Evolutionary conservation across 1,140 invertebrate genomes (phyloP).

Genomic region (Macrotrachela quadricornifera): DNA sequence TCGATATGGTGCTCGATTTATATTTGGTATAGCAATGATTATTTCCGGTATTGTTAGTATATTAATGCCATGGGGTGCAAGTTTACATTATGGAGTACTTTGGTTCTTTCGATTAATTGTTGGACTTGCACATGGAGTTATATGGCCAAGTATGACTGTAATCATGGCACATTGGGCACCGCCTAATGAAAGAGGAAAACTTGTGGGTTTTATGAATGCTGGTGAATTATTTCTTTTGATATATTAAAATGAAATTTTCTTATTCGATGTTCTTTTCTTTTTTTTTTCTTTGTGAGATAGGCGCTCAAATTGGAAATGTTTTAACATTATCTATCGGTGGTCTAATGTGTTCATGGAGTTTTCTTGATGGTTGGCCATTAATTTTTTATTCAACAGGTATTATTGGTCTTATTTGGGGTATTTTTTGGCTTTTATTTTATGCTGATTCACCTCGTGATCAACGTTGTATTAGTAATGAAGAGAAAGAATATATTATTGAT

Average conservation of each 20-base stretch:
- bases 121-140: slow-evolving; percentile 11
- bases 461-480: slow-evolving; percentile 16
- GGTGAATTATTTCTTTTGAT: slow-evolving; percentile 9
- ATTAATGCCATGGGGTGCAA: not conserved
- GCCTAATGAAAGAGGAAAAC: slow-evolving; percentile 15
- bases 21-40: slow-evolving; percentile 12
- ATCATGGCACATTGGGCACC: slow-evolving; percentile 24
- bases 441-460: slow-evolving; percentile 19
- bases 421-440: slow-evolving; percentile 20
- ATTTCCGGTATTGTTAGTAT: slow-evolving; percentile 1
- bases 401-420: slow-evolving; percentile 20
- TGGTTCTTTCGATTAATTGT: slow-evolving; percentile 2
- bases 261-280: no score
- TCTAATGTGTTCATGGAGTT: slow-evolving; percentile 1
- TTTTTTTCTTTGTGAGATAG: slow-evolving; percentile 14
- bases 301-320: slow-evolving; percentile 5
- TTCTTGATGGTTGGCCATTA: slow-evolving; percentile 6
- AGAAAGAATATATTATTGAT: slow-evolving; percentile 23
- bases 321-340: slow-evolving; percentile 6
- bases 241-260: no score
- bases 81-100: slow-evolving; percentile 1
- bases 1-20: slow-evolving; percentile 24
- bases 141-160: slow-evolving; percentile 15
- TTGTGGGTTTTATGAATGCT: slow-evolving; percentile 18
- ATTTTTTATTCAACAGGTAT: slow-evolving; percentile 3